Evolutionary conservation across 2,113 vertebrate genomes (phyloP).

Genomic region (Tichodroma muraria): DNA sequence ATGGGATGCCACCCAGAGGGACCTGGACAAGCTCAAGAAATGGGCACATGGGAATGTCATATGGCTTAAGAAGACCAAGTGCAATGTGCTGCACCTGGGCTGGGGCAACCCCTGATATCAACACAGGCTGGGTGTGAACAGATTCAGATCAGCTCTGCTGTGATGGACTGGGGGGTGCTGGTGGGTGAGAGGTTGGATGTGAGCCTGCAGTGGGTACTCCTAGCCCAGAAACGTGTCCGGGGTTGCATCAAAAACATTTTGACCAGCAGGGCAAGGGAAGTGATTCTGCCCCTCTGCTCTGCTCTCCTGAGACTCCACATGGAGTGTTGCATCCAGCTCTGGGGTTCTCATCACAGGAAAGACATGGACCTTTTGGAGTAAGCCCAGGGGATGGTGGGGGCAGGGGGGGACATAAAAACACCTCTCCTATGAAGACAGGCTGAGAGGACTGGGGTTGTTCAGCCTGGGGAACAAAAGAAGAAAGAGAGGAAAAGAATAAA

Average conservation of each 20-base stretch:
- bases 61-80: background rate
- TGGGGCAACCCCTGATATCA: background rate
- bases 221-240: background rate
- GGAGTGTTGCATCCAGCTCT: background rate
- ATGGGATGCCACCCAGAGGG: background rate
- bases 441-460: background rate
- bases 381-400: no score
- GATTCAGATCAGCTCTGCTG: accelerated
- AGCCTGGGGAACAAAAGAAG: background rate
- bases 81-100: background rate
- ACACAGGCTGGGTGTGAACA: background rate
- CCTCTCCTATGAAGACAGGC: accelerated
- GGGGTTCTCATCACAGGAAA: background rate
- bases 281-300: background rate
- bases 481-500: background rate
- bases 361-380: background rate
- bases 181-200: background rate
- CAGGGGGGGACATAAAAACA: background rate
- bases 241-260: background rate
- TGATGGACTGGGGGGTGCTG: background rate
- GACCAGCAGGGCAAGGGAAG: background rate
- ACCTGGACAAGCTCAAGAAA: background rate
- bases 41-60: background rate
- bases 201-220: accelerated
- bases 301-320: background rate